Evolutionary conservation across 2,888 invertebrate species (phyloP).

Genomic region (Cephus spinipes): DNA sequence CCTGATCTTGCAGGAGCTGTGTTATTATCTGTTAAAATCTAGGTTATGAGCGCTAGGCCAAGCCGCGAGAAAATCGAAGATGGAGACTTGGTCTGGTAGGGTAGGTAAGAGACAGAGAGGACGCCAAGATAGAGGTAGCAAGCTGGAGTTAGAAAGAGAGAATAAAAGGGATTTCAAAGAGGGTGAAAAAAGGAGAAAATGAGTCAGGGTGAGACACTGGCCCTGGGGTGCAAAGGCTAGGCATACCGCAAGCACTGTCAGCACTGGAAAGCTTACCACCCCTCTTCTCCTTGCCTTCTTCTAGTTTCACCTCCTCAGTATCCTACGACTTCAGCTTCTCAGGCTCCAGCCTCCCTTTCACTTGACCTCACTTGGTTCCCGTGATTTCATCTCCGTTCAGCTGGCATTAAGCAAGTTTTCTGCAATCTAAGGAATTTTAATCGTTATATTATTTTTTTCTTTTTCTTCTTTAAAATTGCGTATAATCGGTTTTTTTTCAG

Average conservation of each 20-base stretch:
- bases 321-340: background rate
- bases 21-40: constrained; percentile 54
- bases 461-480: background rate
- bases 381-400: constrained; percentile 3
- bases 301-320: background rate
- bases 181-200: constrained; percentile 2
- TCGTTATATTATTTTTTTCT: background rate
- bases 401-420: background rate
- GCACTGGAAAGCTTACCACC: constrained; percentile 29
- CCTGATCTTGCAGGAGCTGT: constrained; percentile 27
- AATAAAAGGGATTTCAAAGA: constrained; percentile 1
- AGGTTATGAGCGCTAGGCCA: constrained; percentile 58
- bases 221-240: constrained; percentile 24
- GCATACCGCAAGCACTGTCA: constrained; percentile 30
- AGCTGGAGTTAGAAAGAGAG: constrained; percentile 15
- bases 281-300: background rate
- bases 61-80: constrained; percentile 59
- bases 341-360: constrained; percentile 11
- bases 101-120: constrained; percentile 9
- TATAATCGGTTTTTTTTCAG: background rate
- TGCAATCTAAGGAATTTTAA: background rate
- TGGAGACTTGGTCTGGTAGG: constrained; percentile 38
- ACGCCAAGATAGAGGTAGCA: constrained; percentile 15
- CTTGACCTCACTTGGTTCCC: constrained; percentile 11
- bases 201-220: background rate